These are phyloP conservation scores for Lagocephalus sceleratus DNA, from an alignment of 2,797 vertebrate species.

Conservation along the genomic window DNA sequence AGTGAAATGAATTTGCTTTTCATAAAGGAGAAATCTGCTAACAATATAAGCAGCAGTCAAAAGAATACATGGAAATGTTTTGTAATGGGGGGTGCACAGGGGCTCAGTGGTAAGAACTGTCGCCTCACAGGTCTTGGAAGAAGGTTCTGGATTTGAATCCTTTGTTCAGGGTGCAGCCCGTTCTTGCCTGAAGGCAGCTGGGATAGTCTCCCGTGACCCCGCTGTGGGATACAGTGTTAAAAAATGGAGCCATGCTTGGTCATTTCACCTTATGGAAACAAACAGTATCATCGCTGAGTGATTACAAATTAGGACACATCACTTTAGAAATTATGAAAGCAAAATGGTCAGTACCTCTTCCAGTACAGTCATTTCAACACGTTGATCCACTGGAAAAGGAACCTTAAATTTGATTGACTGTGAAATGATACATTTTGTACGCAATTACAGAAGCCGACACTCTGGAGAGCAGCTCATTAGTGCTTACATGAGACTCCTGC, in stretches of 20 bases:
- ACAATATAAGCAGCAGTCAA: neutral
- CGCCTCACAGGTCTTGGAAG: too few relatives aligned
- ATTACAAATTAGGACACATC: too few relatives aligned
- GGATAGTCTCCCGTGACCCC: too few relatives aligned
- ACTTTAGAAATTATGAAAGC: too few relatives aligned
- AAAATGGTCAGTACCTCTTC: neutral
- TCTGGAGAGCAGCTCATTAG: conserved; percentile 46
- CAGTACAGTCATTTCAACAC: neutral
- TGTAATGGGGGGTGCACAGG: too few relatives aligned
- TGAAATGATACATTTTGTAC: conserved; percentile 52
- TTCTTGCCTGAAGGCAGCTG: too few relatives aligned
- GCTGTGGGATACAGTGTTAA: too few relatives aligned
- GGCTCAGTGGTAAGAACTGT: too few relatives aligned
- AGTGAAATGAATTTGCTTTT: conserved; percentile 17
- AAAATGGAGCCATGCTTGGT: neutral
- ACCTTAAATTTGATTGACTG: conserved; percentile 55
- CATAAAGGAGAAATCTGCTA: conserved; percentile 4
- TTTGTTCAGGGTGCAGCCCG: too few relatives aligned
- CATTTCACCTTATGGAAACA: neutral
- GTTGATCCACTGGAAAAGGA: conserved; percentile 42
- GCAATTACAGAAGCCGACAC: conserved; percentile 52
- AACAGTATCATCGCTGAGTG: too few relatives aligned
- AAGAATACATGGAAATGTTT: too few relatives aligned
- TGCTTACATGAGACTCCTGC: conserved; percentile 42
- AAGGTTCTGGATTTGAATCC: neutral